Conservation (phyloP, 2,888 invertebrate species). For the Coleophora deauratella region DNA sequence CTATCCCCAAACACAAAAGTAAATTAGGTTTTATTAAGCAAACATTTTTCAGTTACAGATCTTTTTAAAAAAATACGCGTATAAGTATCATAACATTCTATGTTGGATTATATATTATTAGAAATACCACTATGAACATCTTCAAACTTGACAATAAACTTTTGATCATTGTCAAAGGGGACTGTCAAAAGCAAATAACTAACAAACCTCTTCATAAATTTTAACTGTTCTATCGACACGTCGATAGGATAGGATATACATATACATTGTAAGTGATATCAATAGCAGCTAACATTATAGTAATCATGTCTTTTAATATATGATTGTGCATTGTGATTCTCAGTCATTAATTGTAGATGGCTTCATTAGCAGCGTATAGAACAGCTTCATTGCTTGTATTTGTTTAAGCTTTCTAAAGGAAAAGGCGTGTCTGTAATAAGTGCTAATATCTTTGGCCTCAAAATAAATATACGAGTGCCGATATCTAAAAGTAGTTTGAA, state of each 20-base stretch:
- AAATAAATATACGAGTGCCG: conserved; percentile 22
- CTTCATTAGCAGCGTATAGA: conserved; percentile 41
- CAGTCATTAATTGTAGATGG: conserved; percentile 37
- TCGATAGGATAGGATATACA: conserved; percentile 20
- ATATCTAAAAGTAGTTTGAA: conserved; percentile 9
- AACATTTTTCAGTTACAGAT: too few species aligned
- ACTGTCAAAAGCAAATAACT: too few species aligned
- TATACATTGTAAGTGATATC: conserved; percentile 2
- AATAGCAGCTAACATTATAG: conserved; percentile 20
- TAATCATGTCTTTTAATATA: conserved; percentile 27
- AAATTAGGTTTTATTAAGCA: too few species aligned
- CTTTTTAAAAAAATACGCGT: too few species aligned
- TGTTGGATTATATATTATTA: too few species aligned
- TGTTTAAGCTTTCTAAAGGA: conserved; percentile 57
- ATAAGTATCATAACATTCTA: too few species aligned
- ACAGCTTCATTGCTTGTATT: conserved; percentile 31
- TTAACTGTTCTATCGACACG: conserved; percentile 1
- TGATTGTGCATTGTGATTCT: conserved; percentile 29
- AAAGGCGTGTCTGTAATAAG: conserved; percentile 36
- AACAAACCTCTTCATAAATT: too few species aligned
- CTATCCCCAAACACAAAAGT: too few species aligned
- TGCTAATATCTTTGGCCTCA: conserved; percentile 55
- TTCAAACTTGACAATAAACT: too few species aligned
- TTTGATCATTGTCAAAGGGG: too few species aligned
- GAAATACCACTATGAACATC: too few species aligned